Evolutionary conservation across 2,113 vertebrate species (phyloP), one percentile per base, ranked within the genome.

Genomic region (Rhinolophus ferrumequinum): DNA sequence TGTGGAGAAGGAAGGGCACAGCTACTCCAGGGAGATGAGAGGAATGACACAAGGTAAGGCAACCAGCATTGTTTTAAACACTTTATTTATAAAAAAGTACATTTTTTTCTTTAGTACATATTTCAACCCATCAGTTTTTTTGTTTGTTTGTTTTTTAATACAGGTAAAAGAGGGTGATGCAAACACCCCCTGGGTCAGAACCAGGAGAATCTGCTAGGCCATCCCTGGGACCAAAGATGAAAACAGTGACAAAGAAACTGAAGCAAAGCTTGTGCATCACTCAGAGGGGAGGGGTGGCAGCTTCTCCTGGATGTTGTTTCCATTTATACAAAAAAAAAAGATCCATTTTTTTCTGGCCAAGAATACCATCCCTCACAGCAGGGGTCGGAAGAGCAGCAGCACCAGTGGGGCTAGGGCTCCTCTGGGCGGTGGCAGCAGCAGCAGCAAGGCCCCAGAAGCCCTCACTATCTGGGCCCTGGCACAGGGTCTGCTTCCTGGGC

Each of bases 11-110:
- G 75, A 50, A 90, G 35, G 50, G 38, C 86, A 66, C 12, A 3
- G 50, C n/a, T 21, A 58, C 30, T 1, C 33, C 38, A 21, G 41
- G 10, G 33, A 24, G 84, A 33, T 19, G 41, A 54, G 18, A 44
- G 10, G 3, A 24, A 72, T 0, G 16, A 91, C 24, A 6, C 4
- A 50, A 50, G 47, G 47, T 12, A 1, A 82, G n/a, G 88, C 60
- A 69, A 14, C 66, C 64, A 28, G 26, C 50, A 1, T 98, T 38
- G 0, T 99, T 99, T 99, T 98, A 98, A 98, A 98, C 94, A 98
- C 98, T 99, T 99, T 99, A 99, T 99, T 99, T 99, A 99, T 99
- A 98, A 98, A 99, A 99, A 99, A 98, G 98, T 99, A 98, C 98
- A 98, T 98, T 98, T 98, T 98, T 94, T 95, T 96, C 97, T 97